phyloP scores from a whole-genome alignment of 2,797 vertebrate genomes.

The Thunnus albacares region DNA sequence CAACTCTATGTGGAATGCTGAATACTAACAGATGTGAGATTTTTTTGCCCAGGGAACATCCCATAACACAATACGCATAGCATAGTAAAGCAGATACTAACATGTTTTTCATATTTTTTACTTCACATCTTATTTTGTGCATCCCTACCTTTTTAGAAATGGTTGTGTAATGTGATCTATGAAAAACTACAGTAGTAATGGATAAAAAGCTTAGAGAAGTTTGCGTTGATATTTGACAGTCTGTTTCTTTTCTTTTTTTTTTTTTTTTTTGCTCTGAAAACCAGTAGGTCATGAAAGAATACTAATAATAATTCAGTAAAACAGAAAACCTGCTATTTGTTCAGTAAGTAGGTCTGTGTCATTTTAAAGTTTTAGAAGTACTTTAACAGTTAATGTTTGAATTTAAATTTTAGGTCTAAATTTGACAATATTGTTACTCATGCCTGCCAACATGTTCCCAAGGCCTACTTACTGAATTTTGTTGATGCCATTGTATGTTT shows the following conservation, averaged over 20 bases:
- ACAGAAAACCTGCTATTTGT: constrained; percentile 59
- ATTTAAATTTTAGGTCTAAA: constrained; percentile 57
- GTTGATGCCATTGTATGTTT: constrained; percentile 74
- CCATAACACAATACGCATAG: constrained; percentile 60
- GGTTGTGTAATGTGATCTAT: constrained; percentile 69
- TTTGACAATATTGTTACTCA: constrained; percentile 56
- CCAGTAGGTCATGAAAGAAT: constrained; percentile 42
- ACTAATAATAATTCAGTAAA: constrained; percentile 45
- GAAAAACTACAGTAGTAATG: constrained; percentile 67
- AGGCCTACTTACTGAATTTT: constrained; percentile 65
- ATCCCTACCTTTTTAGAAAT: constrained; percentile 62
- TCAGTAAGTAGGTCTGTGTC: constrained; percentile 58
- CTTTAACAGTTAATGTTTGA: constrained; percentile 49
- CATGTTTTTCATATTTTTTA: constrained; percentile 55
- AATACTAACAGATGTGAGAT: constrained; percentile 59
- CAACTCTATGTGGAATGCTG: constrained; percentile 58
- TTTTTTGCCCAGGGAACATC: constrained; percentile 52
- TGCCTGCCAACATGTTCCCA: constrained; percentile 61
- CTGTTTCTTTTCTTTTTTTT: constrained; percentile 66
- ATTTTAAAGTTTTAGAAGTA: constrained; percentile 63
- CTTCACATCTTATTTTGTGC: constrained; percentile 68
- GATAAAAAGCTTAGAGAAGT: constrained; percentile 67
- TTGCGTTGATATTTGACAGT: constrained; percentile 71
- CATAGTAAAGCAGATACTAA: constrained; percentile 69
- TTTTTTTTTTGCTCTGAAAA: constrained; percentile 53